phyloP scores from a whole-genome alignment of 2,113 vertebrate species.

The Sula dactylatra region DNA sequence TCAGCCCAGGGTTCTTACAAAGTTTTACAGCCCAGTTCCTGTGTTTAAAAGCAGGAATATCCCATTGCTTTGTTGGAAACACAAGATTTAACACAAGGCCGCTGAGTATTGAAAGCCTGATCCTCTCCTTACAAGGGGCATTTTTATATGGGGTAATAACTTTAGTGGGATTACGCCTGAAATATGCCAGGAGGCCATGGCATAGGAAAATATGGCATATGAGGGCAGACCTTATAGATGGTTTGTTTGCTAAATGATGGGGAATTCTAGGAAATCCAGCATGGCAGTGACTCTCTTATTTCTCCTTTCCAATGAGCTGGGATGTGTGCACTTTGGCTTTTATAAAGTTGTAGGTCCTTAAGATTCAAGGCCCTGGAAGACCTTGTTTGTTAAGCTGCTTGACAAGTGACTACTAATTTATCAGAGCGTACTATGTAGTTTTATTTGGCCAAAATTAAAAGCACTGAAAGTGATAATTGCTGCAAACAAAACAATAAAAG shows the following conservation, averaged over 20 bases:
- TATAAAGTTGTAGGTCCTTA: neutral
- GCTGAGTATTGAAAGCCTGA: neutral
- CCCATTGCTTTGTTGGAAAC: neutral
- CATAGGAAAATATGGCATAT: neutral
- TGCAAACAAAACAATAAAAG: neutral
- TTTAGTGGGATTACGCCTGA: neutral
- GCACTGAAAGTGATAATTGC: neutral
- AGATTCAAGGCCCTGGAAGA: neutral
- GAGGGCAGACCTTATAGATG: neutral
- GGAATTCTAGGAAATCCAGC: neutral
- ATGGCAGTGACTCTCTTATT: neutral
- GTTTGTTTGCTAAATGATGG: neutral
- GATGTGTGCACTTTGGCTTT: neutral
- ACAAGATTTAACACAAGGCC: neutral
- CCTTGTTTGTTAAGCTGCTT: neutral
- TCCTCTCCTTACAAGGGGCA: neutral
- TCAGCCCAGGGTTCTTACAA: neutral
- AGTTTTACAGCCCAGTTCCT: neutral
- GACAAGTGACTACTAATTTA: neutral
- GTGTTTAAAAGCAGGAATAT: neutral
- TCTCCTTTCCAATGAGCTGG: neutral
- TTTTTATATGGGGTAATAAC: neutral
- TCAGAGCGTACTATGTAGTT: neutral
- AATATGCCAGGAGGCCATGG: neutral
- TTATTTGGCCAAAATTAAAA: neutral